Evolutionary conservation across 2,113 vertebrate species (phyloP).

Genomic region (Arothron firmamentum): DNA sequence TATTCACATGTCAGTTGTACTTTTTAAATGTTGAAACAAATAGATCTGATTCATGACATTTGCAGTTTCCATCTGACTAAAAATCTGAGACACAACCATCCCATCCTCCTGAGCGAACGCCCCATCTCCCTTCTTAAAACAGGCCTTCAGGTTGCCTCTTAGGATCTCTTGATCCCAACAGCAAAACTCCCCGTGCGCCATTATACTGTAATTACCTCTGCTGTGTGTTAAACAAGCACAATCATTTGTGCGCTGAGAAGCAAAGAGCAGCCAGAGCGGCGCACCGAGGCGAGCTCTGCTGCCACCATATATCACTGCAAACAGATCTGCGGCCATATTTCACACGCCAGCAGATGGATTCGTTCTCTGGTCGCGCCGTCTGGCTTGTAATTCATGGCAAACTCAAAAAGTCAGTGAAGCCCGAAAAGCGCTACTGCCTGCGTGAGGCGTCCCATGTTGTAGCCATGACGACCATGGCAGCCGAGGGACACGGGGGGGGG

Average conservation of each 20-base stretch:
- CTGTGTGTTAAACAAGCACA: slow-evolving; percentile 51
- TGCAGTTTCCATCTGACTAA: not conserved
- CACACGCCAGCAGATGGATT: slow-evolving; percentile 48
- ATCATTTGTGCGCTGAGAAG: slow-evolving; percentile 58
- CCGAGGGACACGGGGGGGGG: slow-evolving; percentile 37
- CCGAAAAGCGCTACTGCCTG: slow-evolving; percentile 28
- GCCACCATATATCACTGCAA: slow-evolving; percentile 58
- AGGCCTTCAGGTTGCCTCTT: slow-evolving; percentile 31
- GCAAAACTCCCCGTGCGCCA: slow-evolving; percentile 40
- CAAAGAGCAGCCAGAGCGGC: slow-evolving; percentile 55
- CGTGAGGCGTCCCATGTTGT: slow-evolving; percentile 35
- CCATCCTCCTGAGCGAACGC: not conserved
- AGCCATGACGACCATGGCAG: slow-evolving; percentile 58
- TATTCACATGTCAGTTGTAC: not conserved
- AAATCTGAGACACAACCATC: slow-evolving; percentile 2
- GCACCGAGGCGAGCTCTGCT: slow-evolving; percentile 35
- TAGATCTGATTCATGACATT: slow-evolving; percentile 1
- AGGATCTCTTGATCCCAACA: slow-evolving; percentile 45
- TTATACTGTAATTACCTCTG: slow-evolving; percentile 62
- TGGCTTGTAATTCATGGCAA: slow-evolving; percentile 55
- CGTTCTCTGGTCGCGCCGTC: slow-evolving; percentile 29
- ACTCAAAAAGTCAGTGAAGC: slow-evolving; percentile 48
- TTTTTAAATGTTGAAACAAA: slow-evolving; percentile 13
- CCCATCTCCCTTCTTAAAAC: slow-evolving; percentile 36
- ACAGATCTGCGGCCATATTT: slow-evolving; percentile 64